Percentiles rank a stretch among this genome's conserved stretches.
These are phyloP conservation scores for Varecia variegata DNA, from an alignment of 2,797 vertebrate species.

Conservation along the genomic window DNA sequence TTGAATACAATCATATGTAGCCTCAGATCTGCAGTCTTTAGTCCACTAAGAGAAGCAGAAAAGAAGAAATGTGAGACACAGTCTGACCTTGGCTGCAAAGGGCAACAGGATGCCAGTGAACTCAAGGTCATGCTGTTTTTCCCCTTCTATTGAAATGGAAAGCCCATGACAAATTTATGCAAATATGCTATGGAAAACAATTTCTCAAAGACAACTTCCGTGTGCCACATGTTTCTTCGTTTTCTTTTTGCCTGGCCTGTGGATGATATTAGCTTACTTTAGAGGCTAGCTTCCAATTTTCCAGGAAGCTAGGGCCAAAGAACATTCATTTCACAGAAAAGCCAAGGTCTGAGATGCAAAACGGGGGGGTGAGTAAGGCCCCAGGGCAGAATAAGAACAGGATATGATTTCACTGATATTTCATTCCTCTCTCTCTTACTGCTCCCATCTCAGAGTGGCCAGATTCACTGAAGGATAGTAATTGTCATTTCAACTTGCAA, in stretches of 20 bases:
- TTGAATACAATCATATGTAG: neutral
- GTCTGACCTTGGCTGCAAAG: neutral
- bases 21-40: neutral
- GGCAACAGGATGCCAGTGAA: neutral
- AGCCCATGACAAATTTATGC: neutral
- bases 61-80: neutral
- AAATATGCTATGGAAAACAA: neutral
- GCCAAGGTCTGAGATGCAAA: neutral
- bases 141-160: neutral
- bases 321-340: slow-evolving; percentile 12
- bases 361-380: neutral
- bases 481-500: neutral
- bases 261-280: neutral
- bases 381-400: neutral
- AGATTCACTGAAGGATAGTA: neutral
- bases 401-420: neutral
- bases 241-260: neutral
- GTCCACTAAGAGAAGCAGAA: neutral
- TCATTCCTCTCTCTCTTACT: neutral
- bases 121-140: neutral
- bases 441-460: neutral
- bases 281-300: neutral
- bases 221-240: neutral
- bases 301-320: neutral
- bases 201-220: slow-evolving; percentile 1